Conservation (phyloP, 2,888 invertebrate genomes). For the Ctenicera cuprea region DNA sequence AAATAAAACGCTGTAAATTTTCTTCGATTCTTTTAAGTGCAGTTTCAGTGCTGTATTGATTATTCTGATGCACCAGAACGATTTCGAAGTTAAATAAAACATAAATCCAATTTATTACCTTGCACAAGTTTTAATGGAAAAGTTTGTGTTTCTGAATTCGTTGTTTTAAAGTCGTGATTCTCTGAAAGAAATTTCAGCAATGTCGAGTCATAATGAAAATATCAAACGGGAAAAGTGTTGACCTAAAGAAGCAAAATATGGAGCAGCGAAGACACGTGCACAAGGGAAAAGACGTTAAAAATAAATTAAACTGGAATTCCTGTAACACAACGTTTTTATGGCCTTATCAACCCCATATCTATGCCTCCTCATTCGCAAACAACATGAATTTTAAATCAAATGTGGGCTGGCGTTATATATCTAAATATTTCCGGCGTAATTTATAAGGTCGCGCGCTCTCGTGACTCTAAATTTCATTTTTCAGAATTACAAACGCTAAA, state of each 20-base stretch:
- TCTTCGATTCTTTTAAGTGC: too few species aligned
- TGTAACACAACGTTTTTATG: slow-evolving; percentile 26
- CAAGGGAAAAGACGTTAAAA: slow-evolving; percentile 19
- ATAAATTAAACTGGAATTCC: slow-evolving; percentile 27
- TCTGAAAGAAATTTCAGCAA: too few species aligned
- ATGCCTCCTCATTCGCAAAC: slow-evolving; percentile 39
- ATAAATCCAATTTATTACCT: too few species aligned
- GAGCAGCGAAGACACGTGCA: slow-evolving; percentile 9
- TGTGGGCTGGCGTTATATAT: slow-evolving; percentile 36
- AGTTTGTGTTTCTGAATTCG: too few species aligned
- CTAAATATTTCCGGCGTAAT: slow-evolving; percentile 40
- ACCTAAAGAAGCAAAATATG: not conserved
- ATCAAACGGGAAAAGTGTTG: not conserved
- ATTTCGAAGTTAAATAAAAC: too few species aligned
- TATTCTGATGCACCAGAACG: too few species aligned
- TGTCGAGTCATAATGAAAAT: not conserved
- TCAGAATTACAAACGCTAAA: slow-evolving; percentile 42
- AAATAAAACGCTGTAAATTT: too few species aligned
- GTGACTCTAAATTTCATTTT: slow-evolving; percentile 46
- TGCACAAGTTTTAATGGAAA: too few species aligned
- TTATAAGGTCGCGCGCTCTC: slow-evolving; percentile 44
- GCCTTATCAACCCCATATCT: slow-evolving; percentile 42
- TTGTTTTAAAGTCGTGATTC: too few species aligned
- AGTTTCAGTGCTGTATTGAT: too few species aligned
- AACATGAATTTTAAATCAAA: slow-evolving; percentile 49